A percentile compares a stretch with the other conserved stretches of the same genome.
Conservation (phyloP, 2,113 vertebrate genomes). For the Calyptommatus sinebrachiatus region DNA sequence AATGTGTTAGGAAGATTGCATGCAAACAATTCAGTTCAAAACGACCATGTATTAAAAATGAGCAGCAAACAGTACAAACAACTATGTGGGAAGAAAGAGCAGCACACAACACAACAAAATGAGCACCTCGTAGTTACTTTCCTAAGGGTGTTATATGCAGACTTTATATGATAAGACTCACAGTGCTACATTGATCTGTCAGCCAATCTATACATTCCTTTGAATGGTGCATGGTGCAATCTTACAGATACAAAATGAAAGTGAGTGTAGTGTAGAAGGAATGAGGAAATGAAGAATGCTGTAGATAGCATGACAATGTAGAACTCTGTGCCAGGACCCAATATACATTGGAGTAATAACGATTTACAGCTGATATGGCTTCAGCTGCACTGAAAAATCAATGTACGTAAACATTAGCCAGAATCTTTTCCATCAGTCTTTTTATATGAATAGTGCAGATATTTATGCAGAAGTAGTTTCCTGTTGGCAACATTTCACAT, state of each 20-base stretch:
- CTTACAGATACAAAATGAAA: not conserved
- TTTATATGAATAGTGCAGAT: not conserved
- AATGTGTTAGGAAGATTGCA: not conserved
- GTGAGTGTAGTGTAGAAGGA: not conserved
- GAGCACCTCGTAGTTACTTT: not conserved
- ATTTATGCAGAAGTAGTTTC: constrained; percentile 17
- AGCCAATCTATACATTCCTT: not conserved
- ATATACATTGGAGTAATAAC: not conserved
- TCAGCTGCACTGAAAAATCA: not conserved
- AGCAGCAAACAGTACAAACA: too few species aligned
- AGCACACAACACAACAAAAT: not conserved
- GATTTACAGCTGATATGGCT: not conserved
- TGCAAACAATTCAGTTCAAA: not conserved
- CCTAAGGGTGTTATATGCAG: too few species aligned
- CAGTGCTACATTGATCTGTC: too few species aligned
- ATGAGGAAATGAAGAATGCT: not conserved
- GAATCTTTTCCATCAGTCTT: constrained; percentile 6
- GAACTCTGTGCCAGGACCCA: not conserved
- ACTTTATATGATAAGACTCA: too few species aligned
- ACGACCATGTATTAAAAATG: too few species aligned
- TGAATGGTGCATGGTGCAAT: not conserved
- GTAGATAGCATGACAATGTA: not conserved
- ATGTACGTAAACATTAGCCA: not conserved
- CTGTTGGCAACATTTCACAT: constrained; percentile 5
- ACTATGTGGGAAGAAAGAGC: too few species aligned